Evolutionary conservation across 2,113 vertebrate species (phyloP), one percentile per base, ranked within the genome.

Genomic region (Albula glossodonta): DNA sequence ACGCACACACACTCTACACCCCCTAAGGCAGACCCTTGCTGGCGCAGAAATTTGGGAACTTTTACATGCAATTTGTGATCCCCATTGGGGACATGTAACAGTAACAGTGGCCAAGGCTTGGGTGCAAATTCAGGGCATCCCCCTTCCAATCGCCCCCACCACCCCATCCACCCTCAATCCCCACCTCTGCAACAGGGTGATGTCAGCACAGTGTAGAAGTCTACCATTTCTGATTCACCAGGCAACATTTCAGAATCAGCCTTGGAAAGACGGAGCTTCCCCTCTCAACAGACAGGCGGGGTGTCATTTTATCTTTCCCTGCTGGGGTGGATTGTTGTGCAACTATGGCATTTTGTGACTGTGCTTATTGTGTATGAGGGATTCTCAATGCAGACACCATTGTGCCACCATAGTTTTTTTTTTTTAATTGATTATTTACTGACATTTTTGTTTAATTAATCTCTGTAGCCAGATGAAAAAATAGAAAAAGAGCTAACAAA

Each of bases 201-300:
- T 10, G 22, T 74, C 70, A 31, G n/a, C 10, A 8, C 70, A 74
- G 70, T 10, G n/a, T 9, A 25, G 22, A 1, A 74, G 22, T 79
- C 56, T 87, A 51, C 83, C 77, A 86, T 74, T 3, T 87, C 83
- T 84, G 31, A 41, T 90, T 88, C 86, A 89, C 78, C 3, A 88
- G 87, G 88, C 88, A 82, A 82, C 81, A 83, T 85, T 91, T 93
- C 84, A 91, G 86, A 87, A 88, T 90, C 88, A 90, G 56, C 88
- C 87, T 89, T 51, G 88, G 83, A 80, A 85, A 88, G 82, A 90
- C 31, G n/a, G 5, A 25, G 22, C 31, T 25, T 88, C 87, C 84
- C 84, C 89, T 63, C 86, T n/a, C n/a, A n/a, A 49, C 60, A 56
- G 63, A 50, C 22, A 25, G 0, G 2, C 22, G 79, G 41, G 8